These are phyloP conservation scores for Zalophus californianus DNA, from an alignment of 2,797 vertebrate species.

Conservation along the genomic window DNA sequence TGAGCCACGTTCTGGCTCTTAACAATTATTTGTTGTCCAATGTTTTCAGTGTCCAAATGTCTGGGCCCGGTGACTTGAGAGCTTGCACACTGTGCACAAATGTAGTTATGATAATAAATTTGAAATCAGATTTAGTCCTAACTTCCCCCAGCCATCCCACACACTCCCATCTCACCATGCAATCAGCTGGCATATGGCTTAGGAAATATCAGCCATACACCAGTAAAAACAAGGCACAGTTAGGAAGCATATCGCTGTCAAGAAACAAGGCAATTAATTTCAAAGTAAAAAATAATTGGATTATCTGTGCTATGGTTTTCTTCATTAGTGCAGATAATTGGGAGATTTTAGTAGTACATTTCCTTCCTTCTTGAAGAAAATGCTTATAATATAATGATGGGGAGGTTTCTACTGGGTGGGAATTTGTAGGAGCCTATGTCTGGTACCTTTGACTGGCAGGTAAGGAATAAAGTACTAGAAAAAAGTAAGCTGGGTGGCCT, in stretches of 20 bases:
- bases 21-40: neutral
- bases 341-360: slow-evolving; percentile 57
- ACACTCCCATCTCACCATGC: neutral
- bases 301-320: slow-evolving; percentile 66
- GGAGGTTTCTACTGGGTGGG: neutral
- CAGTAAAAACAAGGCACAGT: slow-evolving; percentile 22
- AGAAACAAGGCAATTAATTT: slow-evolving; percentile 76
- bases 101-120: neutral
- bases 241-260: neutral
- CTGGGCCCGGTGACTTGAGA: neutral
- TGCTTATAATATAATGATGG: neutral
- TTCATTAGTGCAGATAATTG: slow-evolving; percentile 77
- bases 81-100: neutral
- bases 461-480: neutral
- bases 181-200: neutral
- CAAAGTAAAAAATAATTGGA: slow-evolving; percentile 77
- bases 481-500: neutral
- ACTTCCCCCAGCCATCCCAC: neutral
- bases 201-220: neutral
- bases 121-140: neutral
- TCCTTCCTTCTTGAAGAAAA: slow-evolving; percentile 65
- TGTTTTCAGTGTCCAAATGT: neutral
- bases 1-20: neutral
- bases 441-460: neutral
- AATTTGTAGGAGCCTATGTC: neutral